Evolutionary conservation across 2,888 invertebrate species (phyloP).

Genomic region (Notocelia uddmanniana): DNA sequence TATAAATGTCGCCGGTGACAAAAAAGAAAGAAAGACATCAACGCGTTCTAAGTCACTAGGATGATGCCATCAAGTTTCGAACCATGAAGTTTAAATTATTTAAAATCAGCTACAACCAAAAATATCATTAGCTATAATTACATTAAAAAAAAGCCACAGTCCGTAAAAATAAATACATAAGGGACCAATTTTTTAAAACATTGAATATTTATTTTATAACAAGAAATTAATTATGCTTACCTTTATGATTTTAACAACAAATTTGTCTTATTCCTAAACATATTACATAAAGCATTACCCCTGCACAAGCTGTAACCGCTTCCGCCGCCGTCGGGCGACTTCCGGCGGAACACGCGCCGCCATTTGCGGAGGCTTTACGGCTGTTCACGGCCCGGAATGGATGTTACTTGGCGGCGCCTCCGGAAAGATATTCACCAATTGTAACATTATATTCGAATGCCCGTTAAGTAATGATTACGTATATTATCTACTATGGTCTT

Average conservation of each 20-base stretch:
- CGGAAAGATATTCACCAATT: conserved; percentile 22
- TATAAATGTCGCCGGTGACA: neutral
- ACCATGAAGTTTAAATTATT: neutral
- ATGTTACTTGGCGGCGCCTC: conserved; percentile 24
- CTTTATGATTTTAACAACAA: neutral
- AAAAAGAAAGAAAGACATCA: conserved; percentile 39
- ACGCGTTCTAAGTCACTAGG: conserved; percentile 6
- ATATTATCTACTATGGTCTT: too few relatives aligned
- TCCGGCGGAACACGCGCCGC: conserved; percentile 42
- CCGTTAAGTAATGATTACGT: neutral
- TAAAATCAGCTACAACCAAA: neutral
- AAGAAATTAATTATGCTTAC: neutral
- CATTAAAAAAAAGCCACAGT: too few relatives aligned
- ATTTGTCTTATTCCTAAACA: neutral
- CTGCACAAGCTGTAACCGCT: neutral
- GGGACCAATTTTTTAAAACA: neutral
- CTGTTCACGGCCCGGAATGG: conserved; percentile 32
- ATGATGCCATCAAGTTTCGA: neutral
- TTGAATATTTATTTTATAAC: neutral
- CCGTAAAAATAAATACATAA: too few relatives aligned
- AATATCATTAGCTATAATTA: too few relatives aligned
- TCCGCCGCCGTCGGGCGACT: conserved; percentile 37
- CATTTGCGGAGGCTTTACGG: conserved; percentile 47
- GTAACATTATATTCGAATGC: conserved; percentile 1
- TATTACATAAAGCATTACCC: neutral